Evolutionary conservation across 2,888 invertebrate genomes (phyloP), one percentile per base, ranked within the genome.

Genomic region (Machimus rusticus): DNA sequence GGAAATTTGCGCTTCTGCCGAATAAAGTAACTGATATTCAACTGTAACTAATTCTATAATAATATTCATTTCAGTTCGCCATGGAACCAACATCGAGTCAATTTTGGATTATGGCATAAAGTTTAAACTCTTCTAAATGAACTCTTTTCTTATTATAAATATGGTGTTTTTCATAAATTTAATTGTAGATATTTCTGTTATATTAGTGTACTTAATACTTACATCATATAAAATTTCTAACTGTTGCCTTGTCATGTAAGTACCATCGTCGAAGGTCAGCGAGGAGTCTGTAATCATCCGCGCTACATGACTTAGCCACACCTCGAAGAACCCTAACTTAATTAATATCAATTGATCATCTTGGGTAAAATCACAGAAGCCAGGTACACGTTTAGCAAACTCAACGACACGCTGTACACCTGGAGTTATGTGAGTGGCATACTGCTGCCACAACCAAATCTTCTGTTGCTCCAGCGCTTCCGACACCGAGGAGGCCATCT

Each of bases 341-440:
- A 99, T 98, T 89, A 99, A 95, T 90, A 99, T 98, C 90, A 99
- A 94, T 93, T 99, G 99, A 93, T 99, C 99, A 92, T 99, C 99
- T 93, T 99, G 99, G 86, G 96, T 95, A 90, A 99, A 95, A 90
- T 96, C 95, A 91, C 96, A 95, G 94, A 99, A 99, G 89, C 98
- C 98, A 89, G 99, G 99, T 90, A 99, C 96, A 90, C 97, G 94
- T 93, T 99, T 99, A 86, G 98, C 98, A 92, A 99, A 99, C 93
- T 99, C 99, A 43, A 99, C 99, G 90, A 99, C 97, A 92, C 97
- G 96, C 91, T 98, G 97, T 86, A 99, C 98, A 90, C 96, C 95
- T 6, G 98, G 98, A 14, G 98, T 98, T 91, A 98, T 95, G 89
- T 96, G 96, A 82, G 94, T 93, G 16, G 98, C 97, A 91, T 98